Percentiles rank a stretch among this genome's conserved stretches.
These are phyloP conservation scores for Prunella fulvescens DNA, from an alignment of 2,113 vertebrate species.

Conservation along the genomic window DNA sequence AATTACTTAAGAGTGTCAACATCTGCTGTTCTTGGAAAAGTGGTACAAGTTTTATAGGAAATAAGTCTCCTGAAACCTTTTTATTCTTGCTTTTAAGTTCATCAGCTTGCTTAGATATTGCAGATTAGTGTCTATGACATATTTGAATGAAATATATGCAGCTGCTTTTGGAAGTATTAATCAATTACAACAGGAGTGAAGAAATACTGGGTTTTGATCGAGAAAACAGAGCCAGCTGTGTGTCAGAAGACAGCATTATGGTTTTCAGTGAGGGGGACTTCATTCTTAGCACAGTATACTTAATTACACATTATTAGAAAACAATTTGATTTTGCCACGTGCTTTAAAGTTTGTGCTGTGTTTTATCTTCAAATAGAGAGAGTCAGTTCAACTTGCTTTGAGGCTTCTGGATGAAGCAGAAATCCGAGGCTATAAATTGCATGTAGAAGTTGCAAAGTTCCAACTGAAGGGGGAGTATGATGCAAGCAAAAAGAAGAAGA, in stretches of 20 bases:
- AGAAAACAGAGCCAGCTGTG: neutral
- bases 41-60: neutral
- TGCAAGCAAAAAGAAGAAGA: constrained; percentile 94
- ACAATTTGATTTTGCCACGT: neutral
- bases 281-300: neutral
- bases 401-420: constrained; percentile 92
- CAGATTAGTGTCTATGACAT: neutral
- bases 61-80: neutral
- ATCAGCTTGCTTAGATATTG: neutral
- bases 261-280: neutral
- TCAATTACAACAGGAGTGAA: neutral
- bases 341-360: constrained; percentile 10
- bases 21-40: neutral
- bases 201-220: neutral
- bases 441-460: constrained; percentile 90
- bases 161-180: neutral
- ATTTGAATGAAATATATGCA: neutral
- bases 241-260: neutral
- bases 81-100: neutral
- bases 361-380: constrained; percentile 77
- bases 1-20: neutral
- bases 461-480: constrained; percentile 94
- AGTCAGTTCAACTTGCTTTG: constrained; percentile 88
- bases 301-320: neutral
- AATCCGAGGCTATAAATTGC: constrained; percentile 89